A percentile compares a stretch with the other conserved stretches of the same genome.
phyloP scores from a whole-genome alignment of 2,113 vertebrate genomes.

The Lipophrys pholis region DNA sequence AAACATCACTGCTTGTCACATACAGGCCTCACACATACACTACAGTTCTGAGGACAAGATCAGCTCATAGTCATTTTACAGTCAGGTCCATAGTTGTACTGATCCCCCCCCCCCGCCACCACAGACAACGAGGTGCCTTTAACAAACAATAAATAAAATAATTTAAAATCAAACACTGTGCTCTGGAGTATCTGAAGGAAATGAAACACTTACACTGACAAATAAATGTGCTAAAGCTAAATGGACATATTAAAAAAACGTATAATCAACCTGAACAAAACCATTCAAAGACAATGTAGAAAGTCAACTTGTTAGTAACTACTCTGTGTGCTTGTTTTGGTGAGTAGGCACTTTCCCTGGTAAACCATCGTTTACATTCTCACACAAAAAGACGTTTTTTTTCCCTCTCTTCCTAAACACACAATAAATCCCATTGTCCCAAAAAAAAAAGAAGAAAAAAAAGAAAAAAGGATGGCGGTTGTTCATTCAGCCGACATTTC shows the following conservation, averaged over 20 bases:
- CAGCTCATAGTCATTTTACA: not conserved
- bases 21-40: not conserved
- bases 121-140: conserved; percentile 16
- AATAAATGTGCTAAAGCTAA: conserved; percentile 24
- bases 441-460: no score
- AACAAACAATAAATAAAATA: conserved; percentile 56
- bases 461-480: no score
- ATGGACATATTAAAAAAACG: conserved; percentile 14
- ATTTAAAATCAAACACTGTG: conserved; percentile 34
- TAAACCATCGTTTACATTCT: not conserved
- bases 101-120: conserved; percentile 10
- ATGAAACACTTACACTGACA: not conserved
- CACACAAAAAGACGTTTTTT: conserved; percentile 4
- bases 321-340: not conserved
- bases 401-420: not conserved
- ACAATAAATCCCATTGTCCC: not conserved
- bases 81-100: conserved; percentile 24
- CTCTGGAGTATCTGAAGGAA: conserved; percentile 14
- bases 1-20: not conserved
- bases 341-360: conserved; percentile 8
- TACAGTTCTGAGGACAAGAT: conserved; percentile 3
- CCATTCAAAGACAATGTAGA: not conserved
- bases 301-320: not conserved
- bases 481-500: no score
- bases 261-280: conserved; percentile 9